Percentiles rank a stretch among this genome's conserved stretches.
Evolutionary conservation across 1,140 invertebrate species (phyloP).

Genomic region (Drosophila repletoides): DNA sequence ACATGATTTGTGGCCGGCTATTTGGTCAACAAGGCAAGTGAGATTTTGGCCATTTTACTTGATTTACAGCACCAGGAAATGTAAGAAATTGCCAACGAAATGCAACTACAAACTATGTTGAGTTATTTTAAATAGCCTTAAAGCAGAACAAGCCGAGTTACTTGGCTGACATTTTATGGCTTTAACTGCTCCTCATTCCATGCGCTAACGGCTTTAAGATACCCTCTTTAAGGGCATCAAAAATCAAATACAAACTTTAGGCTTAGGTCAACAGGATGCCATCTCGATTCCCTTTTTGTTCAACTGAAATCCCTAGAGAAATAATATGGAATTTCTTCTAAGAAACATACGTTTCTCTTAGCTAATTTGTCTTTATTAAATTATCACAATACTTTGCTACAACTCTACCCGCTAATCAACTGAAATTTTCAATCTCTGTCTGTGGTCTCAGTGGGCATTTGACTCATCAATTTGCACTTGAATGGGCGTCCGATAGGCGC

Average conservation of each 20-base stretch:
- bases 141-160: too few species aligned
- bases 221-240: too few species aligned
- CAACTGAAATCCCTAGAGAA: too few species aligned
- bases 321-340: not conserved
- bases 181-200: too few species aligned
- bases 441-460: slow-evolving; percentile 38
- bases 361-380: slow-evolving; percentile 58
- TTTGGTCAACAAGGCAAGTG: slow-evolving; percentile 50
- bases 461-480: slow-evolving; percentile 63
- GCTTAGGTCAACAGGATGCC: too few species aligned
- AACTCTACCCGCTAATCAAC: not conserved
- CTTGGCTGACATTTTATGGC: too few species aligned
- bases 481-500: slow-evolving; percentile 67
- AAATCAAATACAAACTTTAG: too few species aligned
- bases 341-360: slow-evolving; percentile 14
- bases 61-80: slow-evolving; percentile 16
- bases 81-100: not conserved
- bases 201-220: too few species aligned
- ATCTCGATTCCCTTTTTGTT: too few species aligned
- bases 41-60: slow-evolving; percentile 33
- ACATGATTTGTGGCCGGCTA: slow-evolving; percentile 61
- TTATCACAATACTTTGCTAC: slow-evolving; percentile 70
- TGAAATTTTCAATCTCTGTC: slow-evolving; percentile 15
- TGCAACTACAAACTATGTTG: not conserved
- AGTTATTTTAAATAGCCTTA: too few species aligned